Conservation (phyloP, 2,113 vertebrate species). For the Symphodus melops region DNA sequence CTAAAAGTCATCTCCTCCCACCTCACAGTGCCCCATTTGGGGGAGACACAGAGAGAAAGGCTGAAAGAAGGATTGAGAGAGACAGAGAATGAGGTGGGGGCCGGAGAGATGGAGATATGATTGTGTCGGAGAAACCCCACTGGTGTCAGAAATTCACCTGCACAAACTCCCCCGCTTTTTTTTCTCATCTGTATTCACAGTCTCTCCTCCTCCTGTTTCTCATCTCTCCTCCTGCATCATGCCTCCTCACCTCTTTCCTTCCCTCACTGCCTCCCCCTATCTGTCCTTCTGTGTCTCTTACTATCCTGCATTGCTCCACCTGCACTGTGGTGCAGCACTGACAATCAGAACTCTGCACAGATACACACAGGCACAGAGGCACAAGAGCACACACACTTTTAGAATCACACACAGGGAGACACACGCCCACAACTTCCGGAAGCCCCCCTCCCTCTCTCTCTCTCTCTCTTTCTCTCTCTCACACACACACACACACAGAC, state of each 20-base stretch:
- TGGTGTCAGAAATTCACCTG: conserved; percentile 76
- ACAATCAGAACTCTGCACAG: conserved; percentile 71
- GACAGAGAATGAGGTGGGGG: conserved; percentile 49
- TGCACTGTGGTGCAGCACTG: conserved; percentile 77
- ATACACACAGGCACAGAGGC: conserved; percentile 46
- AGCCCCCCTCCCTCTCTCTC: conserved; percentile 58
- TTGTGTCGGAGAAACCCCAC: conserved; percentile 75
- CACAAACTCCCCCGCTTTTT: conserved; percentile 70
- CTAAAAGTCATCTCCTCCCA: conserved; percentile 75
- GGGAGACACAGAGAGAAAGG: conserved; percentile 35
- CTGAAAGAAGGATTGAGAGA: conserved; percentile 19
- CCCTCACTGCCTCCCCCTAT: conserved; percentile 42
- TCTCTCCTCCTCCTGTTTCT: conserved; percentile 50
- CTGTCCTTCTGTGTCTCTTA: conserved; percentile 66
- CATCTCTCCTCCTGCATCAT: conserved; percentile 71
- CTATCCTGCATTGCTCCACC: conserved; percentile 79
- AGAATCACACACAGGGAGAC: conserved; percentile 64
- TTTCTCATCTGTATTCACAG: conserved; percentile 79
- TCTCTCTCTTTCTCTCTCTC: not conserved
- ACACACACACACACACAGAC: no score
- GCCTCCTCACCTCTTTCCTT: conserved; percentile 61
- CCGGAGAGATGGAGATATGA: conserved; percentile 62
- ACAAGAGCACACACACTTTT: conserved; percentile 31
- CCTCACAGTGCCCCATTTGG: conserved; percentile 62
- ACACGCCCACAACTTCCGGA: conserved; percentile 81